Conservation (phyloP, 2,888 invertebrate genomes). For the Punctoribates punctum region DNA sequence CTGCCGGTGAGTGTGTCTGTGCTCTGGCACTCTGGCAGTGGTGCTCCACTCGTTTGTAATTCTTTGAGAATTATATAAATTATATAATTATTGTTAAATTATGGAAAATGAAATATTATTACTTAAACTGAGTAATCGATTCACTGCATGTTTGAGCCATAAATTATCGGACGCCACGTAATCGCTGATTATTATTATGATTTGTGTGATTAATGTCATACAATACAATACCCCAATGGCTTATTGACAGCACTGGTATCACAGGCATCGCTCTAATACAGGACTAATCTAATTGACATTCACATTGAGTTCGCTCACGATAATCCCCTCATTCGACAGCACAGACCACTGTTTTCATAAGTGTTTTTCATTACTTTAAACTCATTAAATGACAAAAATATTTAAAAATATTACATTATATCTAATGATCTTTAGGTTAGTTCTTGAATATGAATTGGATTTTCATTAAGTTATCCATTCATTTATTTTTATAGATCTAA, state of each 20-base stretch:
- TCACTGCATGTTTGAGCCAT: background rate
- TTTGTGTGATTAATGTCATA: constrained; percentile 30
- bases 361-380: constrained; percentile 32
- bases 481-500: background rate
- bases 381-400: constrained; percentile 14
- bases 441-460: background rate
- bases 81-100: constrained; percentile 22
- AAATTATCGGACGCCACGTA: constrained; percentile 22
- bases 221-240: constrained; percentile 28
- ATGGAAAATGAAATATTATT: constrained; percentile 23
- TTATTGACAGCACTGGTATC: constrained; percentile 25
- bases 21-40: too few relatives aligned
- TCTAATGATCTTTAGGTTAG: background rate
- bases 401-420: constrained; percentile 7
- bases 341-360: constrained; percentile 15
- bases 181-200: constrained; percentile 26
- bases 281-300: constrained; percentile 23
- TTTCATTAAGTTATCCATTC: background rate
- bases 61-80: constrained; percentile 1
- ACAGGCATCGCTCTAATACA: background rate
- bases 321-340: constrained; percentile 18
- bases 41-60: background rate
- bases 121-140: constrained; percentile 11
- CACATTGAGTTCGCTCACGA: constrained; percentile 14
- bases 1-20: background rate